phyloP scores from a whole-genome alignment of 2,888 invertebrate species.

The Orthosia cruda region DNA sequence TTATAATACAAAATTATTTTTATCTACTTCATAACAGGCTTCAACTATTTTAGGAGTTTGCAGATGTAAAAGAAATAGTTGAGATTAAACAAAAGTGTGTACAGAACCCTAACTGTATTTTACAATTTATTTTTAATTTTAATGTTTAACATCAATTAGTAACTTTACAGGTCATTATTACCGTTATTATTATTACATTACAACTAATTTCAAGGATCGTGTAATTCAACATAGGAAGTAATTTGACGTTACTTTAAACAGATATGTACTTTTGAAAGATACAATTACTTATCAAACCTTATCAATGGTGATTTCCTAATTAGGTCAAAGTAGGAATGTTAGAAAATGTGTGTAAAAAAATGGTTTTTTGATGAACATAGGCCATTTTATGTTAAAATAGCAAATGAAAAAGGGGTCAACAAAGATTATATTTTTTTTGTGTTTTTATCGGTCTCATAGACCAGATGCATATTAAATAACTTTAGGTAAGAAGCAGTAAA shows the following conservation, averaged over 20 bases:
- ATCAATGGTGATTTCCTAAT: slow-evolving; percentile 60
- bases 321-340: slow-evolving; percentile 56
- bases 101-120: slow-evolving; percentile 58
- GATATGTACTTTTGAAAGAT: slow-evolving; percentile 88
- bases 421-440: slow-evolving; percentile 64
- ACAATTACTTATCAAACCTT: slow-evolving; percentile 74
- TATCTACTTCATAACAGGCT: slow-evolving; percentile 27
- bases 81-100: slow-evolving; percentile 30
- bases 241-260: slow-evolving; percentile 84
- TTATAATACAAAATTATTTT: slow-evolving; percentile 43
- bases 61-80: slow-evolving; percentile 30
- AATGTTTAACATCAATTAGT: slow-evolving; percentile 81
- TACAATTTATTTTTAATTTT: slow-evolving; percentile 71
- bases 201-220: slow-evolving; percentile 69
- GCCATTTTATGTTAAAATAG: slow-evolving; percentile 39
- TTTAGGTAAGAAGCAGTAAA: slow-evolving; percentile 89
- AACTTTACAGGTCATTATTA: slow-evolving; percentile 82
- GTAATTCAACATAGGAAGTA: slow-evolving; percentile 76
- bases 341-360: slow-evolving; percentile 53
- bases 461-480: slow-evolving; percentile 79
- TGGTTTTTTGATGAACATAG: slow-evolving; percentile 34
- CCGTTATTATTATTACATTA: slow-evolving; percentile 68
- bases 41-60: slow-evolving; percentile 43
- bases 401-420: slow-evolving; percentile 56
- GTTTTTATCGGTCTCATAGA: slow-evolving; percentile 83